Evolutionary conservation across 2,113 vertebrate species (phyloP).

Genomic region (Plectropomus leopardus): DNA sequence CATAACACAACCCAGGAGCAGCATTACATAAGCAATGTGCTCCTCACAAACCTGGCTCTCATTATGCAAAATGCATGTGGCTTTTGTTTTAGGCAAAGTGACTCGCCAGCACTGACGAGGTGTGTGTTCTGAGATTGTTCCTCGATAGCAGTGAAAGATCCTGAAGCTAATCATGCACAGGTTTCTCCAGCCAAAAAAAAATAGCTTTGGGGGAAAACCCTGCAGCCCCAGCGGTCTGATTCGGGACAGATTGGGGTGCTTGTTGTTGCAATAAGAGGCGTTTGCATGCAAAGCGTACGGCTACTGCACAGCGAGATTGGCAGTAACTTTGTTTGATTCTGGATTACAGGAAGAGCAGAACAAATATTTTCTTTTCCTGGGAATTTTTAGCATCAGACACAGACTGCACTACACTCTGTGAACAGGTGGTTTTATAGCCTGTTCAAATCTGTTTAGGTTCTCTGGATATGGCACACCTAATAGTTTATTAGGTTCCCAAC

Average conservation of each 20-base stretch:
- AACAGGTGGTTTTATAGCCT: neutral
- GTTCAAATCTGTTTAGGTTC: neutral
- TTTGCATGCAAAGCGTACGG: constrained; percentile 16
- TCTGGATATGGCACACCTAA: neutral
- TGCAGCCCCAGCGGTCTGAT: constrained; percentile 8
- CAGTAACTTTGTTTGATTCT: neutral
- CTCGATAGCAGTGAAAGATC: constrained; percentile 30
- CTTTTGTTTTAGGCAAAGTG: constrained; percentile 44
- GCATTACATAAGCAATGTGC: constrained; percentile 35
- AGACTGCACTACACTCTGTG: neutral
- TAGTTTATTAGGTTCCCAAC: too few species aligned
- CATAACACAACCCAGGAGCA: constrained; percentile 23
- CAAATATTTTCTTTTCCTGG: neutral
- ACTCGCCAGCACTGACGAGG: neutral
- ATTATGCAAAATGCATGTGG: constrained; percentile 58
- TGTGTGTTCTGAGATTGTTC: constrained; percentile 35
- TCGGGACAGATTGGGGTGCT: constrained; percentile 16
- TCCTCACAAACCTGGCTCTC: constrained; percentile 21
- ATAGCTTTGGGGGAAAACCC: constrained; percentile 23
- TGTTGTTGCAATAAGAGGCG: constrained; percentile 3
- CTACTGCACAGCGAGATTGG: neutral
- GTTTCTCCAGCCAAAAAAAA: constrained; percentile 6
- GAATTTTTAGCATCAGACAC: neutral
- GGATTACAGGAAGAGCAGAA: constrained; percentile 1
- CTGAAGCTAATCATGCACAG: constrained; percentile 4